Base-by-base conservation (phyloP, 1,140 invertebrate genomes). In the Psix sp. region DNA sequence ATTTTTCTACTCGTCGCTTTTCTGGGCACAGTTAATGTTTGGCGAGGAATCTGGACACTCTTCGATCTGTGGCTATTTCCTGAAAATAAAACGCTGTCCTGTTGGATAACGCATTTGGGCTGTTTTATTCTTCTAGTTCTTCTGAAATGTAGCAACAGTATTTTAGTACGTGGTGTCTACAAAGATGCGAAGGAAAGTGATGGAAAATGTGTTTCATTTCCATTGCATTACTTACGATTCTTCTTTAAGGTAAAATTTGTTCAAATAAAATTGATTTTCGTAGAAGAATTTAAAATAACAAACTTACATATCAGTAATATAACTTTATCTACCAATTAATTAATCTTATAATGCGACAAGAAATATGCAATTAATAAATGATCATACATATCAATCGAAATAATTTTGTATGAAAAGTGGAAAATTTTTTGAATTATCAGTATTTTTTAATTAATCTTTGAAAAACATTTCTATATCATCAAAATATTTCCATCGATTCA, bases 31-130 rank as follows among this genome's bases (percentile, higher is more conserved):
- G 91, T 96, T 17, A 95, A 95, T 83, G 91, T 95, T 0, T 96
- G 95, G 95, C 88, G 94, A 38, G 94, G 94, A 4, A 90, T 95
- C 20, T 96, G 95, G 95, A 92, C 90, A 56, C 77, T 93, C 13
- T 87, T 95, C 1, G 92, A 96, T 80, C 84, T 93, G n/a, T 95
- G 93, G 83, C 88, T 95, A 35, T 88, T 94, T 42, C 93, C 94
- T 90, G 93, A 94, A 46, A 85, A 92, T 62, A 88, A 86, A n/a
- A 88, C 91, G 43, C 74, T 94, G 49, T 94, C 94, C 80, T 93
- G 91, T 79, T 94, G 93, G 92, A 88, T 93, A 20, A 93, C 92
- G 0, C 93, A 94, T 81, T 84, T 91, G 33, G 89, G 92, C 16
- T 93, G 92, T 40, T 90, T 95, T 36, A 80, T 91, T 1, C 84